A percentile compares a stretch with the other conserved stretches of the same genome.
phyloP scores from a whole-genome alignment of 2,797 vertebrate genomes.

The Argentina silus region DNA sequence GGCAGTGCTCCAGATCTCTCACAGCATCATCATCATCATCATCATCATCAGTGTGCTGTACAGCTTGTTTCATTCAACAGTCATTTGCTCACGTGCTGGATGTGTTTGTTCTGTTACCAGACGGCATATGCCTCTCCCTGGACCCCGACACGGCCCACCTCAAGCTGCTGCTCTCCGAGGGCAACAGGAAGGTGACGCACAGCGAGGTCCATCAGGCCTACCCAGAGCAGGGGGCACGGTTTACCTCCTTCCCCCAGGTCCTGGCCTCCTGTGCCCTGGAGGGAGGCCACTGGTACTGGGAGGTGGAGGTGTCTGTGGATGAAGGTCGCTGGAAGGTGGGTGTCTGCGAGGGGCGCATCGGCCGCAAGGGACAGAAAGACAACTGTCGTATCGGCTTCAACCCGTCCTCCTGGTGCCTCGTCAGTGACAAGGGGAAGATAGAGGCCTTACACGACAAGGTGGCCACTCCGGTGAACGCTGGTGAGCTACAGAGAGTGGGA shows the following conservation, averaged over 20 bases:
- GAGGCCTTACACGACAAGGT: conserved; percentile 77
- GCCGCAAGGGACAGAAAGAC: conserved; percentile 79
- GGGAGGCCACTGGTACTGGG: conserved; percentile 76
- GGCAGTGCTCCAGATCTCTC: no score
- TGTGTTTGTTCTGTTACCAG: conserved; percentile 53
- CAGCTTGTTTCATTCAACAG: no score
- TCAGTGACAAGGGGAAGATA: conserved; percentile 70
- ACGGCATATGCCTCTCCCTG: conserved; percentile 72
- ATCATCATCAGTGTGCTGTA: not conserved
- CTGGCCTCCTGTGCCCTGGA: conserved; percentile 60
- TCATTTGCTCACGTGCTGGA: not conserved
- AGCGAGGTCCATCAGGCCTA: conserved; percentile 71
- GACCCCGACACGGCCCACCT: conserved; percentile 79
- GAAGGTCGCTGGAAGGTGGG: conserved; percentile 79
- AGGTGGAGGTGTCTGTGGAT: conserved; percentile 62
- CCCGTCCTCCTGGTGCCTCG: conserved; percentile 78
- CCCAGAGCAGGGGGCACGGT: conserved; percentile 67
- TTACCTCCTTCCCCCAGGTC: conserved; percentile 81
- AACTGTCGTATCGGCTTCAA: conserved; percentile 78
- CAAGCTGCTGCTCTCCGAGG: conserved; percentile 75
- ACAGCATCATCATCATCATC: not conserved
- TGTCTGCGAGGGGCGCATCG: conserved; percentile 71
- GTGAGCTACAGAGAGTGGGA: conserved; percentile 65
- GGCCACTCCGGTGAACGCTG: conserved; percentile 50
- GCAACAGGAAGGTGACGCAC: conserved; percentile 70